phyloP scores from a whole-genome alignment of 2,797 vertebrate species.

The Rallus crepitans region DNA sequence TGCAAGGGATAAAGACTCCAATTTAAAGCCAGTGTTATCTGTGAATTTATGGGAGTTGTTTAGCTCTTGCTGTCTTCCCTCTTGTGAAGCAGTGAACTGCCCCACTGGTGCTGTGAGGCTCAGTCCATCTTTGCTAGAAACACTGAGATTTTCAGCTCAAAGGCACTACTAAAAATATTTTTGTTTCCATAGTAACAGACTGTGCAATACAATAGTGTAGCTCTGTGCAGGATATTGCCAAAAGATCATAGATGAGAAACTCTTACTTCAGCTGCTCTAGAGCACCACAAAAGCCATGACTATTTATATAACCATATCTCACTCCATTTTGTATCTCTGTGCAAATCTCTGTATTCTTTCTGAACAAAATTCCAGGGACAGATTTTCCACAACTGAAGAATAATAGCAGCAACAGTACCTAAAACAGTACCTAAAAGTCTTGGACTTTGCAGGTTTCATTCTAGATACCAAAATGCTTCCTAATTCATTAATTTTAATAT shows the following conservation, averaged over 20 bases:
- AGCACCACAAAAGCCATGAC: neutral
- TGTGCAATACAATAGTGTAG: slow-evolving; percentile 1
- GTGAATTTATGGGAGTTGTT: neutral
- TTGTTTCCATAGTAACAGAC: slow-evolving; percentile 48
- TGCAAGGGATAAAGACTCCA: neutral
- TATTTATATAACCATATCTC: neutral
- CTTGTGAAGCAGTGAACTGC: neutral
- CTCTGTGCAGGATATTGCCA: slow-evolving; percentile 28
- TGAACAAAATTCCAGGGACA: neutral
- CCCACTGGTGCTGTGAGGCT: slow-evolving; percentile 2
- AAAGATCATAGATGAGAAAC: slow-evolving; percentile 14
- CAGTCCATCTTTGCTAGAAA: neutral
- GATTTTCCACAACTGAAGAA: neutral
- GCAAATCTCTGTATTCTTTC: neutral
- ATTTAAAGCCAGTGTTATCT: neutral
- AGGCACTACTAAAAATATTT: slow-evolving; percentile 61
- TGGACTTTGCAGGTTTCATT: neutral
- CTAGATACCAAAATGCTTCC: neutral
- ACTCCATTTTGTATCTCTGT: neutral
- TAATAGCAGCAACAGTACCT: neutral
- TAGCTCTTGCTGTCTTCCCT: neutral
- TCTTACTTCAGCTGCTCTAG: neutral
- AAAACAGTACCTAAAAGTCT: neutral
- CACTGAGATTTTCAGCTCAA: slow-evolving; percentile 21
- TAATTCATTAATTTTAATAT: neutral